Evolutionary conservation across 2,888 invertebrate species (phyloP).

Genomic region (Pammene fasciana): DNA sequence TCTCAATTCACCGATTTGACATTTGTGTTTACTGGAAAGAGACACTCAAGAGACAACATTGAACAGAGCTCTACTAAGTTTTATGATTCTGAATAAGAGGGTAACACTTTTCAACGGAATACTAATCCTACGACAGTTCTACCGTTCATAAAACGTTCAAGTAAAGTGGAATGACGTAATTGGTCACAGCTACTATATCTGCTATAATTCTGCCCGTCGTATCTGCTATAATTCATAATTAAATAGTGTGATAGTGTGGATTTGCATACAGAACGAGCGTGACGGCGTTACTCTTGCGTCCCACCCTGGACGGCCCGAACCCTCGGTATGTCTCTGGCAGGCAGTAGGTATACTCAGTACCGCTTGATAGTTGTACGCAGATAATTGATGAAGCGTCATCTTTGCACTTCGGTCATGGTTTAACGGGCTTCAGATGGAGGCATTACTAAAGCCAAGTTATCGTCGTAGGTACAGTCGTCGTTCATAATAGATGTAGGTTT

Average conservation of each 20-base stretch:
- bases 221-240: neutral
- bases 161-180: too few species aligned
- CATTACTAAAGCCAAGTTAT: neutral
- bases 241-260: neutral
- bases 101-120: too few species aligned
- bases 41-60: too few species aligned
- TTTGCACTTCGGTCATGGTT: conserved; percentile 18
- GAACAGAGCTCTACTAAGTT: too few species aligned
- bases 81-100: too few species aligned
- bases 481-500: too few species aligned
- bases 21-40: too few species aligned
- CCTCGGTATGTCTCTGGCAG: neutral
- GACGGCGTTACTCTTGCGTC: conserved; percentile 4
- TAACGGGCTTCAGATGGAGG: neutral
- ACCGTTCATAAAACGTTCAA: too few species aligned
- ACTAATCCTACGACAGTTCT: too few species aligned
- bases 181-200: neutral
- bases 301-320: neutral
- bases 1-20: too few species aligned
- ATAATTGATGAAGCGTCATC: conserved; percentile 21
- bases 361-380: neutral
- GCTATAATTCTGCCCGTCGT: neutral
- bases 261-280: conserved; percentile 20
- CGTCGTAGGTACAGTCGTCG: too few species aligned
- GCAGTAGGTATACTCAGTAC: neutral